Conservation (phyloP, 2,113 vertebrate genomes). For the Nibea albiflora region DNA sequence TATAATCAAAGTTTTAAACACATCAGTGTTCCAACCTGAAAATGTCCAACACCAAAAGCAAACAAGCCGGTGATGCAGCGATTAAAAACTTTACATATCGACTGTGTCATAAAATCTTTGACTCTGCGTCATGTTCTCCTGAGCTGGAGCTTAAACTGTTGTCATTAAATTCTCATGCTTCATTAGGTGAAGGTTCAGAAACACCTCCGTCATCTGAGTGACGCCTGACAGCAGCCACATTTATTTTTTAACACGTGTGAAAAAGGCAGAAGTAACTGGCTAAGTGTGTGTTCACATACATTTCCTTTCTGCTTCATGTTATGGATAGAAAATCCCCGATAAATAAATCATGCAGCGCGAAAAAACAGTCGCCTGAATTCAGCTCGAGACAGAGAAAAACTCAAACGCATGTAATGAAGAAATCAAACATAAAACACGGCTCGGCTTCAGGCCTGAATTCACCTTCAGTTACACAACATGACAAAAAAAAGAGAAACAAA, state of each 20-base stretch:
- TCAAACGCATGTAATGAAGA: neutral
- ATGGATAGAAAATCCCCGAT: neutral
- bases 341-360: neutral
- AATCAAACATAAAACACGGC: neutral
- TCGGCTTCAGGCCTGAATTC: neutral
- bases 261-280: conserved; percentile 20
- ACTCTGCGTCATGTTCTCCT: neutral
- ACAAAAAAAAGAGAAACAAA: neutral
- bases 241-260: conserved; percentile 19
- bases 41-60: neutral
- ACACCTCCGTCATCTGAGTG: neutral
- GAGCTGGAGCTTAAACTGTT: neutral
- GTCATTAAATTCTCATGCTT: neutral
- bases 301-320: neutral
- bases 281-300: conserved; percentile 15
- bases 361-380: neutral
- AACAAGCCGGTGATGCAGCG: too few species aligned
- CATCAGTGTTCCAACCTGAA: neutral
- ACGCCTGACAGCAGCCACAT: neutral
- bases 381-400: neutral
- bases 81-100: neutral
- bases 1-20: neutral
- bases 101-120: neutral
- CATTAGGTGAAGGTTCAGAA: neutral
- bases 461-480: neutral